A percentile compares a stretch with the other conserved stretches of the same genome.
phyloP scores from a whole-genome alignment of 2,888 invertebrate species.

The Drosophila aldrichi region DNA sequence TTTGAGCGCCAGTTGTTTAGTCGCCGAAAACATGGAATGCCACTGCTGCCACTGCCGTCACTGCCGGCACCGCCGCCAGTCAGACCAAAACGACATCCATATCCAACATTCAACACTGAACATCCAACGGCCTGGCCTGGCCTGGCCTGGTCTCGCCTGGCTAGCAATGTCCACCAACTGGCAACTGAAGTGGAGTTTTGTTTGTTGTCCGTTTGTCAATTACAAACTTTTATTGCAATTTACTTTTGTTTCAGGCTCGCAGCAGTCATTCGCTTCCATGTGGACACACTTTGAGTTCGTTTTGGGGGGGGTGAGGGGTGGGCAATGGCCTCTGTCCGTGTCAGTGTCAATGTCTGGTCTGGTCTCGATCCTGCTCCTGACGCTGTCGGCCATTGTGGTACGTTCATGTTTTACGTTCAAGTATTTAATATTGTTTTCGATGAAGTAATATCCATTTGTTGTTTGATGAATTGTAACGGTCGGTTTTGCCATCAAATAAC shows the following conservation, averaged over 20 bases:
- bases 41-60: constrained; percentile 7
- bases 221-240: constrained; percentile 83
- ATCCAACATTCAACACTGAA: constrained; percentile 25
- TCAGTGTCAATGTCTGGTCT: constrained; percentile 20
- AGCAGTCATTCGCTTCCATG: constrained; percentile 52
- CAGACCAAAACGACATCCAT: constrained; percentile 48
- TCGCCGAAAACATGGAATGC: constrained; percentile 52
- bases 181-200: constrained; percentile 68
- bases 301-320: neutral
- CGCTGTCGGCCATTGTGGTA: constrained; percentile 31
- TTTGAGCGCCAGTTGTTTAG: constrained; percentile 79
- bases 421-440: constrained; percentile 80
- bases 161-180: constrained; percentile 48
- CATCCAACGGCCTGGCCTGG: constrained; percentile 16
- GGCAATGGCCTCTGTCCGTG: neutral
- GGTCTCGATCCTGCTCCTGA: constrained; percentile 24
- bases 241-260: constrained; percentile 77
- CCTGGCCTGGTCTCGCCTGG: neutral
- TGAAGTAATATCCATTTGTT: constrained; percentile 78
- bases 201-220: constrained; percentile 82
- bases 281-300: constrained; percentile 68
- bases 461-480: constrained; percentile 77
- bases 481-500: constrained; percentile 60
- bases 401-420: constrained; percentile 67
- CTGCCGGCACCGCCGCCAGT: constrained; percentile 28